Conservation (phyloP, 2,113 vertebrate genomes). For the Emydocephalus ijimae region DNA sequence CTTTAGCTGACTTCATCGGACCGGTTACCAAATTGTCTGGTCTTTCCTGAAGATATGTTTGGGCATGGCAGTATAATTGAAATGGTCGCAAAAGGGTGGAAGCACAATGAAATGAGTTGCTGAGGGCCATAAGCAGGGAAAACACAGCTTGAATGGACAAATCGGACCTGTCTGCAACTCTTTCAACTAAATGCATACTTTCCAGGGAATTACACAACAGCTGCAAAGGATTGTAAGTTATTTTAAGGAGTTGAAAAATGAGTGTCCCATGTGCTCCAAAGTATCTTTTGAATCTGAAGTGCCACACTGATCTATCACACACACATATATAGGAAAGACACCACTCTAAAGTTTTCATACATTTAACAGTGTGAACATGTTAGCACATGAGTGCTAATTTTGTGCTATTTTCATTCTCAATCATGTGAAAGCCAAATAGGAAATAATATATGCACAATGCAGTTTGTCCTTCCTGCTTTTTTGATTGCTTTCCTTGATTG, state of each 20-base stretch:
- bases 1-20: neutral
- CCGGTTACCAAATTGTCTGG: neutral
- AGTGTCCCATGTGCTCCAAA: neutral
- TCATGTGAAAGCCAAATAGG: neutral
- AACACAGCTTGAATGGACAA: neutral
- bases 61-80: neutral
- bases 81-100: neutral
- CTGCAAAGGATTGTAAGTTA: neutral
- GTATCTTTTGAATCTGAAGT: neutral
- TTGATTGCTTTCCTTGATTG: neutral
- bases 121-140: neutral
- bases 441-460: neutral
- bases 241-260: neutral
- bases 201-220: neutral
- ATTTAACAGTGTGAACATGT: neutral
- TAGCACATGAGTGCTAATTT: neutral
- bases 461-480: neutral
- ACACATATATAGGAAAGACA: neutral
- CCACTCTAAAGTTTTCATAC: neutral
- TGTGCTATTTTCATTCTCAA: neutral
- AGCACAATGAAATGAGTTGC: neutral
- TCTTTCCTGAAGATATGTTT: neutral
- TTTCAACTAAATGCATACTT: neutral
- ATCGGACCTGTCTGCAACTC: neutral
- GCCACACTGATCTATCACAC: neutral